Conservation (phyloP, 2,113 vertebrate species). For the Diglossa brunneiventris region DNA sequence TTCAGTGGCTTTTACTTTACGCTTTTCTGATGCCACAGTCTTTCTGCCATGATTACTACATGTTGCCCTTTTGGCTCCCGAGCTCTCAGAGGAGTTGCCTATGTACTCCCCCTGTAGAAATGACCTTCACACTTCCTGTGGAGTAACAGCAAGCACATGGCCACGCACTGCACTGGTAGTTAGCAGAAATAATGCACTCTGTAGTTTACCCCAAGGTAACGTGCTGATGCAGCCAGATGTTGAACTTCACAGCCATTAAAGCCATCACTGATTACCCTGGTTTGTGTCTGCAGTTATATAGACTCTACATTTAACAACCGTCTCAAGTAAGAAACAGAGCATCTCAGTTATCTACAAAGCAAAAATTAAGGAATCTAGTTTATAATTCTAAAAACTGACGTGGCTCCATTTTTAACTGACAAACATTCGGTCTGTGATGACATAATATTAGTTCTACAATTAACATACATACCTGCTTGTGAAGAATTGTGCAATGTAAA, state of each 20-base stretch:
- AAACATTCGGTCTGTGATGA: not conserved
- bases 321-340: not conserved
- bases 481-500: not conserved
- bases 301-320: not conserved
- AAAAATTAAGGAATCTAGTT: not conserved
- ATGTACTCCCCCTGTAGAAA: accelerated
- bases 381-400: not conserved
- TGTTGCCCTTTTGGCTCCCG: accelerated
- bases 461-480: not conserved
- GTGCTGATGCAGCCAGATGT: not conserved
- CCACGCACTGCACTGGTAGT: not conserved
- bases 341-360: not conserved
- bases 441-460: not conserved
- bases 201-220: not conserved
- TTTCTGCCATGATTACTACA: not conserved
- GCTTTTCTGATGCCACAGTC: not conserved
- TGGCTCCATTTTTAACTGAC: not conserved
- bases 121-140: accelerated
- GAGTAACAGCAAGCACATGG: accelerated
- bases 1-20: too few species aligned
- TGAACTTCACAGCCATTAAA: not conserved
- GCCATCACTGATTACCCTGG: not conserved
- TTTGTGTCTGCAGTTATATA: not conserved
- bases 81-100: not conserved
- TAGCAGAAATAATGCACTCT: not conserved